Conservation (phyloP, 2,797 vertebrate genomes). For the Steatocranus sp. region DNA sequence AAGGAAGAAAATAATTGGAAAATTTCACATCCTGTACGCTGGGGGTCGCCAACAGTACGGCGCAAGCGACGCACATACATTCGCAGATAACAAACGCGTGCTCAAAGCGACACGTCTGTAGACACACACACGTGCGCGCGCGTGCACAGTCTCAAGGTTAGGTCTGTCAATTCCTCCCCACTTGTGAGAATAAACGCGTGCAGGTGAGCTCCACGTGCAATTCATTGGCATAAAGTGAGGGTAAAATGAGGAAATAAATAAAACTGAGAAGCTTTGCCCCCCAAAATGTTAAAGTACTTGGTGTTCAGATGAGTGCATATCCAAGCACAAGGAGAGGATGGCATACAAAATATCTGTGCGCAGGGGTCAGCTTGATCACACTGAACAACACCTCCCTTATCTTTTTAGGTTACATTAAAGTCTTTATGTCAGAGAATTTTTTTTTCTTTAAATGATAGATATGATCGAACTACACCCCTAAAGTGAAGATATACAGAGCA, state of each 20-base stretch:
- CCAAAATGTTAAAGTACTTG: neutral
- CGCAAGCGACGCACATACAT: neutral
- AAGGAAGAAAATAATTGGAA: slow-evolving; percentile 1
- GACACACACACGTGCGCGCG: neutral
- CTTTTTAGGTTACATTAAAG: neutral
- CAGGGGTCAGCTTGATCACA: neutral
- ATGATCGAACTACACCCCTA: neutral
- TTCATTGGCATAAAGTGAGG: neutral
- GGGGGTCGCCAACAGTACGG: slow-evolving; percentile 76
- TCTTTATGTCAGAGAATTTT: neutral
- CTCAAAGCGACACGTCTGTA: neutral
- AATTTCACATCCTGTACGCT: slow-evolving; percentile 50
- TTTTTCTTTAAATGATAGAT: neutral
- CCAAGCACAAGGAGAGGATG: neutral
- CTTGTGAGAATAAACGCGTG: neutral
- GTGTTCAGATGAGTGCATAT: neutral
- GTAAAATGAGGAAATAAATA: neutral
- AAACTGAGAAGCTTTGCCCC: neutral
- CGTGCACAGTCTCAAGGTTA: slow-evolving; percentile 30
- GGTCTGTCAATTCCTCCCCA: slow-evolving; percentile 6
- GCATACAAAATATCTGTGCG: neutral
- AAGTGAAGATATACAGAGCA: neutral
- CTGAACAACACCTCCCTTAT: neutral
- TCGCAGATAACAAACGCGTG: neutral
- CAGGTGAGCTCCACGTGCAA: neutral